Conservation (phyloP, 2,888 invertebrate species). For the Cataglyphis livida region DNA sequence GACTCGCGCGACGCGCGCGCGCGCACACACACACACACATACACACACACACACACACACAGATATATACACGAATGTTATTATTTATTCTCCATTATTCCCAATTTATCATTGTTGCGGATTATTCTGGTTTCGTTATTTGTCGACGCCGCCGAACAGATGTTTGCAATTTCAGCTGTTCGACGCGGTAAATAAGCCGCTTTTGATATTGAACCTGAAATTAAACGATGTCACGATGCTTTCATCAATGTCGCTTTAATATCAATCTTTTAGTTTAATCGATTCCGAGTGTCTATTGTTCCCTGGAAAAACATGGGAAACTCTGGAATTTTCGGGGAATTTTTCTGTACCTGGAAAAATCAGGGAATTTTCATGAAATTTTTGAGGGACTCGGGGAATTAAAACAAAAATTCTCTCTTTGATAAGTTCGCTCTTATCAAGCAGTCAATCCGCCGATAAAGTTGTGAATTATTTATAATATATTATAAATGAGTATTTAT, state of each 20-base stretch:
- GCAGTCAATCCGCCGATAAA: too few species aligned
- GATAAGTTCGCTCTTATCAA: too few species aligned
- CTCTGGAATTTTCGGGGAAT: too few species aligned
- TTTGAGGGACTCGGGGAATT: too few species aligned
- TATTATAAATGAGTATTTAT: too few species aligned
- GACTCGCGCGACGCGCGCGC: background rate
- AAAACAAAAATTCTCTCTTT: too few species aligned
- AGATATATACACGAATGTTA: background rate
- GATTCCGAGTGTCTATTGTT: background rate
- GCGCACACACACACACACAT: background rate
- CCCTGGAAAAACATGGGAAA: too few species aligned
- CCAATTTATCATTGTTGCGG: constrained; percentile 48
- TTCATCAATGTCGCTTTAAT: background rate
- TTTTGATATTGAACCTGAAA: constrained; percentile 36
- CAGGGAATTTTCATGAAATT: too few species aligned
- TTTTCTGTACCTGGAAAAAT: too few species aligned
- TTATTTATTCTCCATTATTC: constrained; percentile 54
- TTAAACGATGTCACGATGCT: constrained; percentile 10
- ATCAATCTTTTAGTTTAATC: background rate
- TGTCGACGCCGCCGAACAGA: constrained; percentile 46
- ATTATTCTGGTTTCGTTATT: constrained; percentile 42
- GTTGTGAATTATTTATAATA: too few species aligned
- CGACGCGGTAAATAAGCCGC: constrained; percentile 42
- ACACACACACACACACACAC: background rate
- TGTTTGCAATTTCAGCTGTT: constrained; percentile 23